Conservation (phyloP, 2,797 vertebrate genomes). For the Platyrinchus mystaceus region DNA sequence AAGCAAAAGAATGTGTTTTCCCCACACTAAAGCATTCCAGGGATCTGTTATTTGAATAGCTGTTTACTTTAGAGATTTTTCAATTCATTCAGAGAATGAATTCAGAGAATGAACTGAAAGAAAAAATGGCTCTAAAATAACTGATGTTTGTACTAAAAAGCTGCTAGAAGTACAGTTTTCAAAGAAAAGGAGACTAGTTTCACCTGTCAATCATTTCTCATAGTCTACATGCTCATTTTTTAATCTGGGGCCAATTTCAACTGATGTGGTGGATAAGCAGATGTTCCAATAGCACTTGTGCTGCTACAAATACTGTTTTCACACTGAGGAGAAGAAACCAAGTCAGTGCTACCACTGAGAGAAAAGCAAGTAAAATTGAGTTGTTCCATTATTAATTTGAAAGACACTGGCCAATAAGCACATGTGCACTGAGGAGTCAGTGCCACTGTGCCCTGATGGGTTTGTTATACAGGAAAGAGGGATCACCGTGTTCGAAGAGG, state of each 20-base stretch:
- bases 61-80: conserved; percentile 55
- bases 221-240: neutral
- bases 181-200: neutral
- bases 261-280: neutral
- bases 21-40: conserved; percentile 47
- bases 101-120: neutral
- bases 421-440: neutral
- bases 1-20: conserved; percentile 34
- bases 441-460: neutral
- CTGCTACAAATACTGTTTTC: neutral
- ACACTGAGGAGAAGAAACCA: neutral
- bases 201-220: neutral
- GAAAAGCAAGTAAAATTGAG: neutral
- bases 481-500: neutral
- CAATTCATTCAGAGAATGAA: conserved; percentile 17
- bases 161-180: neutral
- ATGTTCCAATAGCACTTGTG: neutral
- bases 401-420: neutral
- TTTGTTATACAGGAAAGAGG: neutral
- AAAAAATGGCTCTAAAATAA: conserved; percentile 16
- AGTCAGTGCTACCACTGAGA: neutral
- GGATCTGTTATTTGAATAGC: conserved; percentile 31
- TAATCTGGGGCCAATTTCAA: neutral
- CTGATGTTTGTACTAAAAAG: conserved; percentile 1
- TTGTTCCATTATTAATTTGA: neutral